These are phyloP conservation scores for Anas platyrhynchos DNA, from an alignment of 2,113 vertebrate genomes.

Conservation along the genomic window DNA sequence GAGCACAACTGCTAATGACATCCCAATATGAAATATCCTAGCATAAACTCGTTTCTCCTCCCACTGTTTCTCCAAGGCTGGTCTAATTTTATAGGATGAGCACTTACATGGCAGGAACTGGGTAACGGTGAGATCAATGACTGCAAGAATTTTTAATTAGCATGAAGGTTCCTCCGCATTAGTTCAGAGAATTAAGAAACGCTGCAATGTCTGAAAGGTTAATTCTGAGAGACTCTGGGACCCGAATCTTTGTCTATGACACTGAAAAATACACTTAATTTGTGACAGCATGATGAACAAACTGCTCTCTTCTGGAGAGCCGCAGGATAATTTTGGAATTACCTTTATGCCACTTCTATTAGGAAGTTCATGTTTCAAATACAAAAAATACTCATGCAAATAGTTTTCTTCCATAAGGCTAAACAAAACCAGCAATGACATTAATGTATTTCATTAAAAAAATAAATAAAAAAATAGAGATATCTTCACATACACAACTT, in stretches of 20 bases:
- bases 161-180: background rate
- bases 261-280: fast-evolving
- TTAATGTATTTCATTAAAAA: fast-evolving
- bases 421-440: fast-evolving
- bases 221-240: background rate
- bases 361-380: background rate
- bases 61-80: background rate
- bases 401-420: background rate
- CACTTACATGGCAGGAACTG: background rate
- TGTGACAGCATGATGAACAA: background rate
- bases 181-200: background rate
- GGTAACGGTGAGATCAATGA: background rate
- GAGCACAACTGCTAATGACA: background rate
- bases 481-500: fast-evolving
- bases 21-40: background rate
- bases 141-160: background rate
- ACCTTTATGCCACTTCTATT: background rate
- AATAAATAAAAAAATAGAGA: background rate
- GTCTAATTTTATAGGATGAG: constrained; percentile 10
- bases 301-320: background rate
- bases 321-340: background rate
- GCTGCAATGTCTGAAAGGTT: background rate
- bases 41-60: background rate
- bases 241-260: background rate
- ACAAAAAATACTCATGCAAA: background rate